Conservation (phyloP, 1,140 invertebrate species). For the Trachymyrmex cornetzi region DNA sequence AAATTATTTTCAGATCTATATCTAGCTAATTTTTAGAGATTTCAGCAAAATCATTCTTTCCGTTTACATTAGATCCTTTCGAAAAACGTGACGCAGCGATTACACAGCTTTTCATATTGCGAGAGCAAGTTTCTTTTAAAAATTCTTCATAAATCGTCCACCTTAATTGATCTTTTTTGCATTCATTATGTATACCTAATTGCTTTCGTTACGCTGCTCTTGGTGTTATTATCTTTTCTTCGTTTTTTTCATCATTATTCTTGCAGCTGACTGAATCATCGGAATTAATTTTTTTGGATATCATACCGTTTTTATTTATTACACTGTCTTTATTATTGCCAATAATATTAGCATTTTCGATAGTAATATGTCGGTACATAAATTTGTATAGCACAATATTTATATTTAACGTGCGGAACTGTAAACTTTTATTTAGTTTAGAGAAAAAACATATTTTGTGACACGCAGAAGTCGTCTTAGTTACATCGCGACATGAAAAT, state of each 20-base stretch:
- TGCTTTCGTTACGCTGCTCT: slow-evolving; percentile 19
- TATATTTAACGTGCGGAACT: neutral
- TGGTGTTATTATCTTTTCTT: neutral
- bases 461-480: neutral
- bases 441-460: neutral
- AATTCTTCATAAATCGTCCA: slow-evolving; percentile 13
- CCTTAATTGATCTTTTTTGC: slow-evolving; percentile 51
- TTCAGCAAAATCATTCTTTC: too few species aligned
- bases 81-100: slow-evolving; percentile 15
- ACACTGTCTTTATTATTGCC: neutral
- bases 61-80: neutral
- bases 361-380: neutral
- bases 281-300: neutral
- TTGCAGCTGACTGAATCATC: slow-evolving; percentile 31
- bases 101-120: neutral
- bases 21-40: too few species aligned
- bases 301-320: neutral
- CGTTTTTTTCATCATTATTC: slow-evolving; percentile 7
- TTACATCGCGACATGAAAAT: slow-evolving; percentile 12
- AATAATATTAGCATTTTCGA: neutral
- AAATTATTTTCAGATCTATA: too few species aligned
- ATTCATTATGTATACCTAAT: slow-evolving; percentile 50
- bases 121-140: slow-evolving; percentile 33
- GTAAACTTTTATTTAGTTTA: neutral
- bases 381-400: neutral